A percentile compares a stretch with the other conserved stretches of the same genome.
Conservation (phyloP, 2,797 vertebrate species). For the Rhynchotus rufescens region DNA sequence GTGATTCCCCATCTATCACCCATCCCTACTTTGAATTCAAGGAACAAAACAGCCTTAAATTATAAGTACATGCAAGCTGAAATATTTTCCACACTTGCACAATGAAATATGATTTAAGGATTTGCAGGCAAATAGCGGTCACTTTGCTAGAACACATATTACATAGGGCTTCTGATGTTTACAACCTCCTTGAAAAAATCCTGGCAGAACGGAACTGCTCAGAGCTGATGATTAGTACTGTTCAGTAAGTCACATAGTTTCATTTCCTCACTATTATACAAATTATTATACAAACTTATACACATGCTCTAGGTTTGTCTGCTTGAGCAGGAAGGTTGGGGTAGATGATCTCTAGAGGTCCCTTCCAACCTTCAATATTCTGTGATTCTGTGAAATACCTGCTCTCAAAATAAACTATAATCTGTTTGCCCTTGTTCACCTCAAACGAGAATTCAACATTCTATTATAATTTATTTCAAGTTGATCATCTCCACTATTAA, state of each 20-base stretch:
- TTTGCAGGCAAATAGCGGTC: neutral
- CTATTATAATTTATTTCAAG: neutral
- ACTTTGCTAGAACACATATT: neutral
- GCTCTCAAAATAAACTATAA: neutral
- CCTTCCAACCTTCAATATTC: too few relatives aligned
- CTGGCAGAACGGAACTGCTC: neutral
- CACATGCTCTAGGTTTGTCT: too few relatives aligned
- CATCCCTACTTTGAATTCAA: neutral
- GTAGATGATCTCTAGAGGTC: too few relatives aligned
- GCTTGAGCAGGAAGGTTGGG: too few relatives aligned
- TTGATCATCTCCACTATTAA: neutral
- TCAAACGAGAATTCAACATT: neutral
- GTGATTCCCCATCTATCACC: accelerated
- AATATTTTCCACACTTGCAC: neutral
- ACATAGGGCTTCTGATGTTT: neutral
- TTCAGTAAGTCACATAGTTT: neutral
- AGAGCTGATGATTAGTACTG: neutral
- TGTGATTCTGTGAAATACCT: neutral
- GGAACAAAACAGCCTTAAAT: neutral
- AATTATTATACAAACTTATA: too few relatives aligned
- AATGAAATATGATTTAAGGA: neutral
- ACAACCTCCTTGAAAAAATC: neutral
- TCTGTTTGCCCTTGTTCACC: neutral
- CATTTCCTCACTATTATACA: neutral
- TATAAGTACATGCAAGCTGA: neutral